A percentile compares a stretch with the other conserved stretches of the same genome.
Conservation (phyloP, 2,888 invertebrate species). For the Idaea biselata region DNA sequence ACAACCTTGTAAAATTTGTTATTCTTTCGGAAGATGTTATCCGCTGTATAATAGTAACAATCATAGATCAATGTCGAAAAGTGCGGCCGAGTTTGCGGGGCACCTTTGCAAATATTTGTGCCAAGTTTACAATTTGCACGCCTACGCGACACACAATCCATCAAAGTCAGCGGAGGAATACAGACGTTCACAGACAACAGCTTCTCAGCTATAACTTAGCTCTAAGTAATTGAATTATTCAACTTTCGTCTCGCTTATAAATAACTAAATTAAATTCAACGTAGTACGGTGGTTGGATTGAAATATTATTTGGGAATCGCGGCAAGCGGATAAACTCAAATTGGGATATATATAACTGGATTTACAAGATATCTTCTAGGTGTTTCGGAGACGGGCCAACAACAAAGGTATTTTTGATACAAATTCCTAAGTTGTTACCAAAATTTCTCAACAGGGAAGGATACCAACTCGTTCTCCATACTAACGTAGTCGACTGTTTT, state of each 20-base stretch:
- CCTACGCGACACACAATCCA: conserved; percentile 48
- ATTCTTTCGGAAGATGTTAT: neutral
- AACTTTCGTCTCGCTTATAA: conserved; percentile 15
- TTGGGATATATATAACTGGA: neutral
- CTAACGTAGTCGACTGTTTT: no score
- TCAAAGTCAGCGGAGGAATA: conserved; percentile 46
- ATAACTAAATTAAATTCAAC: conserved; percentile 10
- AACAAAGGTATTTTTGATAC: neutral
- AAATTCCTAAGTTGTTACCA: no score
- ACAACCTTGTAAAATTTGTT: neutral
- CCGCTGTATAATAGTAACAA: conserved; percentile 26
- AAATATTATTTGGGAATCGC: neutral
- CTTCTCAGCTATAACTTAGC: conserved; percentile 40
- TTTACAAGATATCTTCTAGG: neutral
- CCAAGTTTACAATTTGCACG: conserved; percentile 56
- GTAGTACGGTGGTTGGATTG: conserved; percentile 3
- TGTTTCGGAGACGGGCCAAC: neutral
- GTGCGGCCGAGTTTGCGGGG: conserved; percentile 32
- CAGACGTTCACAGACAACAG: conserved; percentile 39
- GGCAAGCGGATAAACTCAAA: neutral
- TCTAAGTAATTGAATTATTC: conserved; percentile 48
- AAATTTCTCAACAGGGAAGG: no score
- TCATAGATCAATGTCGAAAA: conserved; percentile 49
- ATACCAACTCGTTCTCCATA: no score
- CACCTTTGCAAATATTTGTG: conserved; percentile 54